phyloP scores from a whole-genome alignment of 2,888 invertebrate species.

The Eupithecia abbreviata region DNA sequence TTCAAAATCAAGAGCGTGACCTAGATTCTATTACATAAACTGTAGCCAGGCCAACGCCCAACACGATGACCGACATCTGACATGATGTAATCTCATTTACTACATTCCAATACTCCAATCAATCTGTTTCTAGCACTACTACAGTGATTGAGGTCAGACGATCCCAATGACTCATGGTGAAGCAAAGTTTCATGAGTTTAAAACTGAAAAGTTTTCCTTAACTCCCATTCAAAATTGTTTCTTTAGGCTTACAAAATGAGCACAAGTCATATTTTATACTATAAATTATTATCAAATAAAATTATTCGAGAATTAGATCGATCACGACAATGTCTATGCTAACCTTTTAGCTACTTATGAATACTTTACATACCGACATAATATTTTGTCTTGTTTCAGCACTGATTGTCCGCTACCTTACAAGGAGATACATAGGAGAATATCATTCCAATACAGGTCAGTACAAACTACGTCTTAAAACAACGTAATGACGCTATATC shows the following conservation, averaged over 20 bases:
- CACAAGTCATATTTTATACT: no score
- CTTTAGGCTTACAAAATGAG: no score
- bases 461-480: conserved; percentile 39
- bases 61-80: conserved; percentile 54
- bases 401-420: conserved; percentile 90
- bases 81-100: conserved; percentile 49
- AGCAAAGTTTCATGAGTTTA: conserved; percentile 12
- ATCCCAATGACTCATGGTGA: conserved; percentile 19
- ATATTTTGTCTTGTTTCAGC: conserved; percentile 80
- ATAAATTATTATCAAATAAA: no score
- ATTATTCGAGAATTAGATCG: background rate
- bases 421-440: conserved; percentile 91
- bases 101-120: conserved; percentile 35
- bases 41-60: conserved; percentile 50
- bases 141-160: conserved; percentile 19
- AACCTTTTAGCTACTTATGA: background rate
- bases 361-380: background rate
- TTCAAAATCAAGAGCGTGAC: conserved; percentile 50
- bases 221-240: background rate
- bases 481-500: conserved; percentile 12
- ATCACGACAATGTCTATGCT: background rate
- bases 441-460: conserved; percentile 91
- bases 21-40: conserved; percentile 60
- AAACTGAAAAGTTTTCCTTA: conserved; percentile 10
- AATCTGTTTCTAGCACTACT: conserved; percentile 32